Percentiles rank a stretch among this genome's conserved stretches.
Conservation (phyloP, 2,797 vertebrate species). For the Melopsittacus undulatus region DNA sequence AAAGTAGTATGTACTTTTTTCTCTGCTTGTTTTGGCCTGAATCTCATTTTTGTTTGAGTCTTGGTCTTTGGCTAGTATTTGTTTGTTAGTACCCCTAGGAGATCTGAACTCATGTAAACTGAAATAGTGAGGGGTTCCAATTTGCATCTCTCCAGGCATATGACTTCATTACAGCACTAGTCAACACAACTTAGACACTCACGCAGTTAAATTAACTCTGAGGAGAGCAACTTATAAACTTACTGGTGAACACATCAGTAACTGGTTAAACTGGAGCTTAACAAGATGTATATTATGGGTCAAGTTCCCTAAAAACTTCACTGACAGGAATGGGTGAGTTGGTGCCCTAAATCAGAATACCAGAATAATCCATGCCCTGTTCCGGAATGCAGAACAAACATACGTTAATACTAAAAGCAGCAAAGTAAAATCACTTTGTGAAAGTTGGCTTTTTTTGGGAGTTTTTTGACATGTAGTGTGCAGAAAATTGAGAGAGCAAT, state of each 20-base stretch:
- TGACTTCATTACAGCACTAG: not conserved
- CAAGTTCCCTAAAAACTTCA: not conserved
- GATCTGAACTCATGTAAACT: not conserved
- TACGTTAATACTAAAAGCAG: not conserved
- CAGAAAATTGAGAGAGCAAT: not conserved
- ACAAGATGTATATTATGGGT: not conserved
- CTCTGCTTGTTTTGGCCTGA: not conserved
- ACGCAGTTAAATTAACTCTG: not conserved
- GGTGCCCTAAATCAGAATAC: not conserved
- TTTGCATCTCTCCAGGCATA: not conserved
- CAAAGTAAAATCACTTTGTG: not conserved
- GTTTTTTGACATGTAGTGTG: not conserved
- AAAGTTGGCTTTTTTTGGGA: not conserved
- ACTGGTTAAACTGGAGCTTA: not conserved
- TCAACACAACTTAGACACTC: not conserved
- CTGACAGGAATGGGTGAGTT: not conserved
- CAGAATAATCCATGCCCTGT: not conserved
- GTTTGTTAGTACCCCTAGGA: constrained; percentile 1
- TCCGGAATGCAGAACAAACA: not conserved
- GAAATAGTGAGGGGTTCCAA: not conserved
- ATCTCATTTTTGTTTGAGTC: not conserved
- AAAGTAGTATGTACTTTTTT: not conserved
- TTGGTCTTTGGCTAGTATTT: not conserved
- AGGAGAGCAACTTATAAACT: not conserved
- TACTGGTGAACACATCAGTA: not conserved